A percentile compares a stretch with the other conserved stretches of the same genome.
These are phyloP conservation scores for Octopus sinensis DNA, from an alignment of 1,140 invertebrate genomes.

Conservation along the genomic window DNA sequence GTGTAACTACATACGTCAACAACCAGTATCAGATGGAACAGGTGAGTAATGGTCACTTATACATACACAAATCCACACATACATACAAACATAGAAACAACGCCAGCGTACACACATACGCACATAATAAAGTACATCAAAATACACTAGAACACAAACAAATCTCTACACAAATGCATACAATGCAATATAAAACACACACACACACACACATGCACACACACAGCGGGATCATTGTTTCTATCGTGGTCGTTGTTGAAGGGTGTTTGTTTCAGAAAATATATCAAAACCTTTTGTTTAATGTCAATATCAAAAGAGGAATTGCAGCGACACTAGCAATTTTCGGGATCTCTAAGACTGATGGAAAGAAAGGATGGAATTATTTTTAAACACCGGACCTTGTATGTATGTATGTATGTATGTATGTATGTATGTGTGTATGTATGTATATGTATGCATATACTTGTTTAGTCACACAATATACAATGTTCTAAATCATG, in stretches of 20 bases:
- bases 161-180: not conserved
- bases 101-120: not conserved
- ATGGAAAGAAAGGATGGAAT: too few species aligned
- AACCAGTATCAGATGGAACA: slow-evolving; percentile 45
- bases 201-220: not conserved
- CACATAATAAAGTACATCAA: not conserved
- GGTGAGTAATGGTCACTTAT: slow-evolving; percentile 26
- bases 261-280: too few species aligned
- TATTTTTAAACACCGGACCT: too few species aligned
- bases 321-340: too few species aligned
- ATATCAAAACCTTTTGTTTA: too few species aligned
- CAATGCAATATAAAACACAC: not conserved
- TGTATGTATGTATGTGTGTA: not conserved
- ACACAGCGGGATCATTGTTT: too few species aligned
- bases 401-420: not conserved
- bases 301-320: too few species aligned
- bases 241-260: too few species aligned
- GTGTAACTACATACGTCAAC: slow-evolving; percentile 46
- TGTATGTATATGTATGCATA: not conserved
- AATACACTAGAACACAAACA: slow-evolving; percentile 7
- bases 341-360: too few species aligned
- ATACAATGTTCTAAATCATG: not conserved
- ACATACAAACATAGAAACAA: not conserved
- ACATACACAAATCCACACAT: not conserved
- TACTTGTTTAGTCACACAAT: not conserved